Percentiles rank a stretch among this genome's conserved stretches.
phyloP scores from a whole-genome alignment of 1,140 invertebrate species.

The Frieseomelitta varia region DNA sequence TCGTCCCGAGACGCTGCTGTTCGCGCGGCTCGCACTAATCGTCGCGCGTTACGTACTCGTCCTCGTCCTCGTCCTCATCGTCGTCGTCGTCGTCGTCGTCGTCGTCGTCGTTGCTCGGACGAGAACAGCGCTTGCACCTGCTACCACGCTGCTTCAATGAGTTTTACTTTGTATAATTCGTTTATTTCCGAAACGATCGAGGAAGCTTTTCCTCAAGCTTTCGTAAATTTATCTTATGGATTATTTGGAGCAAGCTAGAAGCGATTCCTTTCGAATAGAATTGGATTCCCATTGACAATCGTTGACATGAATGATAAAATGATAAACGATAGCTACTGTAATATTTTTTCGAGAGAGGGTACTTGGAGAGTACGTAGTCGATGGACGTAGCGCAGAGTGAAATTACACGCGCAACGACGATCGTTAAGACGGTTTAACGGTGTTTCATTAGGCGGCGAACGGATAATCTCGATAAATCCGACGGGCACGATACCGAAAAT shows the following conservation, averaged over 20 bases:
- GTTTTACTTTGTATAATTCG: conserved; percentile 57
- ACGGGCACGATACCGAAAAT: conserved; percentile 57
- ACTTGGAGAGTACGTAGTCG: neutral
- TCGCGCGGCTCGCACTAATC: conserved; percentile 47
- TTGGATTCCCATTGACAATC: too few species aligned
- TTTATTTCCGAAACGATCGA: neutral
- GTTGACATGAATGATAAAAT: too few species aligned
- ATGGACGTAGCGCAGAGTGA: neutral
- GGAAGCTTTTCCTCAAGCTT: too few species aligned
- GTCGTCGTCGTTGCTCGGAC: neutral
- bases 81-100: conserved; percentile 34
- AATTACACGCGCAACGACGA: conserved; percentile 48
- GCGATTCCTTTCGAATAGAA: too few species aligned
- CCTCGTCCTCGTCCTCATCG: conserved; percentile 1
- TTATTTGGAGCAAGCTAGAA: too few species aligned
- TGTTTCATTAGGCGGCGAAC: conserved; percentile 62
- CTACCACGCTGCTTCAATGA: neutral
- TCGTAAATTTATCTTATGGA: too few species aligned
- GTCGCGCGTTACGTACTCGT: conserved; percentile 43
- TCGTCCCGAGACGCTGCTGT: conserved; percentile 36
- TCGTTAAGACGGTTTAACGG: conserved; percentile 55
- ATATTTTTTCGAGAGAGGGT: too few species aligned
- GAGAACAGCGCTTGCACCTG: conserved; percentile 23
- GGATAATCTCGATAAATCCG: conserved; percentile 52
- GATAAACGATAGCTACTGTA: too few species aligned